Evolutionary conservation across 2,797 vertebrate genomes (phyloP).

Genomic region (Clarias laeviceps): DNA sequence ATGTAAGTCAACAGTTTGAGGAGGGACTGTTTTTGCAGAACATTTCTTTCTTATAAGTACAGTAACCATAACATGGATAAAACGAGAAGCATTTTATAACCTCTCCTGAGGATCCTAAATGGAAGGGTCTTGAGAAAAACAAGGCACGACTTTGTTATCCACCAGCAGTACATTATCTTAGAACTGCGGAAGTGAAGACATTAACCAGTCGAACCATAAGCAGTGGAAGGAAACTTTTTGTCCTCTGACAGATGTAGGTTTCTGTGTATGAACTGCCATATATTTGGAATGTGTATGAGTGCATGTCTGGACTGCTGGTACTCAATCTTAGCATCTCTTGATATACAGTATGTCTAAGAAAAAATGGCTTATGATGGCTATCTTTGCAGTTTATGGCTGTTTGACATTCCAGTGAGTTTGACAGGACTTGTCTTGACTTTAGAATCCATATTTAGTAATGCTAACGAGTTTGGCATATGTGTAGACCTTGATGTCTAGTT

Average conservation of each 20-base stretch:
- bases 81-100: background rate
- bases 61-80: background rate
- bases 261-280: constrained; percentile 13
- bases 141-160: constrained; percentile 19
- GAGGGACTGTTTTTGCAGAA: background rate
- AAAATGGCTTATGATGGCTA: constrained; percentile 14
- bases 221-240: constrained; percentile 36
- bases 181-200: constrained; percentile 21
- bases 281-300: constrained; percentile 18
- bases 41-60: background rate
- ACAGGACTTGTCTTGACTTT: constrained; percentile 31
- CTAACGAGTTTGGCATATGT: background rate
- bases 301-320: constrained; percentile 18
- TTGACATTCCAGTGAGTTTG: constrained; percentile 39
- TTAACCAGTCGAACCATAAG: constrained; percentile 11
- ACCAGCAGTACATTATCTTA: constrained; percentile 28
- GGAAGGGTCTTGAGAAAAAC: constrained; percentile 4
- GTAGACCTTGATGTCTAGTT: background rate
- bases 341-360: constrained; percentile 40
- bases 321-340: constrained; percentile 10
- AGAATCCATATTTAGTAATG: constrained; percentile 29
- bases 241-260: constrained; percentile 23
- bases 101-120: background rate
- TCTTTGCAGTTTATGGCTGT: background rate
- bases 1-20: background rate